Percentiles rank a stretch among this genome's conserved stretches.
Conservation (phyloP, 2,888 invertebrate genomes). For the Drosophila borborema region DNA sequence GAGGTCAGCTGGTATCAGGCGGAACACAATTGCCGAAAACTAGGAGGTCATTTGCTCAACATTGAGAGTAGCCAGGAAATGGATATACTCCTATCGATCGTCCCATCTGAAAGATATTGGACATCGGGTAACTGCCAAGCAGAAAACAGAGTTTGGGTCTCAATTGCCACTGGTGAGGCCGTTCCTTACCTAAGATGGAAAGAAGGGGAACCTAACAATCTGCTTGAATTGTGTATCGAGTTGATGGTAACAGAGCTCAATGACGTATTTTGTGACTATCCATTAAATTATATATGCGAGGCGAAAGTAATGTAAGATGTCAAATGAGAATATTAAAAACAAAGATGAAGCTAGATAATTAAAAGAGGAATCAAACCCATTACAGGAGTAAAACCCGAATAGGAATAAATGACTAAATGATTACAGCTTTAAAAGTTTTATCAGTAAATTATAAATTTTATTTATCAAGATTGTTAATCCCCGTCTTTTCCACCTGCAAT, state of each 20-base stretch:
- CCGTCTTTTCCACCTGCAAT: constrained; percentile 95
- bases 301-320: not conserved
- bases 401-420: not conserved
- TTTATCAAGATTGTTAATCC: constrained; percentile 90
- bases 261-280: not conserved
- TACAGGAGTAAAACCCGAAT: too few relatives aligned
- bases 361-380: too few relatives aligned
- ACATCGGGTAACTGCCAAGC: constrained; percentile 29
- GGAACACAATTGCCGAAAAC: constrained; percentile 23
- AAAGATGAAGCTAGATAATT: too few relatives aligned
- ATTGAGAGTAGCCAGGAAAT: constrained; percentile 37
- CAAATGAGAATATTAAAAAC: too few relatives aligned
- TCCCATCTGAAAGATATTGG: constrained; percentile 9
- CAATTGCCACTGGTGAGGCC: constrained; percentile 13
- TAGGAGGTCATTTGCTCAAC: constrained; percentile 41
- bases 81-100: constrained; percentile 9
- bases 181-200: constrained; percentile 29
- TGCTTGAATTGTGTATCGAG: constrained; percentile 7
- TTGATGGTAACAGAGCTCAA: not conserved
- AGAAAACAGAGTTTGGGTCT: constrained; percentile 2
- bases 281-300: not conserved
- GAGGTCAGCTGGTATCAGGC: constrained; percentile 34
- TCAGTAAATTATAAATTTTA: constrained; percentile 43
- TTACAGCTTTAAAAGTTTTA: not conserved
- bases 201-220: constrained; percentile 18